phyloP scores from a whole-genome alignment of 2,797 vertebrate species.

The Cottoperca gobio region DNA sequence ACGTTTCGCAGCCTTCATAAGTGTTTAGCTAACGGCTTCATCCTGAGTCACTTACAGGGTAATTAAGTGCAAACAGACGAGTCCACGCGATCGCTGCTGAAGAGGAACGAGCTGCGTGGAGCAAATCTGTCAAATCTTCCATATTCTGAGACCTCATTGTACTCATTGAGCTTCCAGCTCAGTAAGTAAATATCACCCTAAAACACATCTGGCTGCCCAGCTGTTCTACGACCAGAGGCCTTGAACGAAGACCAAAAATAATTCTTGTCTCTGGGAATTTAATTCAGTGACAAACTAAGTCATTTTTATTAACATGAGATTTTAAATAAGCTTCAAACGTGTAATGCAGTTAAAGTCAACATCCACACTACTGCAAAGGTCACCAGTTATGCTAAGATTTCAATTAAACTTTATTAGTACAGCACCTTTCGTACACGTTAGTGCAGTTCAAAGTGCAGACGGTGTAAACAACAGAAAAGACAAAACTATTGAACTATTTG shows the following conservation, averaged over 20 bases:
- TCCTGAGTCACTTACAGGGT: slow-evolving; percentile 9
- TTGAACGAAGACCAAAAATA: neutral
- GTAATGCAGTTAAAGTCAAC: too few relatives aligned
- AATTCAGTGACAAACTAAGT: neutral
- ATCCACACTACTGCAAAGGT: too few relatives aligned
- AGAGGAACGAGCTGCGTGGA: neutral
- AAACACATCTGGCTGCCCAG: slow-evolving; percentile 10
- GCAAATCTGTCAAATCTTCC: slow-evolving; percentile 1
- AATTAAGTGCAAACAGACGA: slow-evolving; percentile 33
- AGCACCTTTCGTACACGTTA: too few relatives aligned
- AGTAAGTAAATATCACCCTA: neutral
- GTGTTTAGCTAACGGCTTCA: slow-evolving; percentile 5
- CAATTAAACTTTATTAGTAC: too few relatives aligned
- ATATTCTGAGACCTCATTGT: neutral
- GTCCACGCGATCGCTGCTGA: neutral
- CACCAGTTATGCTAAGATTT: too few relatives aligned
- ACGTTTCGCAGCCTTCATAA: neutral
- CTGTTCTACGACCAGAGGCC: slow-evolving; percentile 6
- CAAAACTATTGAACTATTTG: too few relatives aligned
- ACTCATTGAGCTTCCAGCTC: neutral
- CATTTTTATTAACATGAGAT: neutral
- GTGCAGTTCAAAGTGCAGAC: too few relatives aligned
- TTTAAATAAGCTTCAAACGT: neutral
- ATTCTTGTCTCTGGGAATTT: neutral
- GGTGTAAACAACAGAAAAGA: too few relatives aligned